Evolutionary conservation across 2,888 invertebrate genomes (phyloP).

Genomic region (Glyphotaelius pellucidus): DNA sequence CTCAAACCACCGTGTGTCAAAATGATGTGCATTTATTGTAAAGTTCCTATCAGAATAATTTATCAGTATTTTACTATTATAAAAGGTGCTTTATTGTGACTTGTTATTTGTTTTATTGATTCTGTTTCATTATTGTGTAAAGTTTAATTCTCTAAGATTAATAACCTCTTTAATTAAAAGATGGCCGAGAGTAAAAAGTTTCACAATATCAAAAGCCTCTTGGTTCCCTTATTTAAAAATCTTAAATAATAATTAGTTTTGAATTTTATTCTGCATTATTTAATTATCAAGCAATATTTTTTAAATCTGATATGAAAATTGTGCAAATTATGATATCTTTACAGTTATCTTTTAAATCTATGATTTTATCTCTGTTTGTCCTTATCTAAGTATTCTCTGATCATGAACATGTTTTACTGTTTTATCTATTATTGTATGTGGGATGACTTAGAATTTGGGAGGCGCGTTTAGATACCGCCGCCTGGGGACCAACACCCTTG

Average conservation of each 20-base stretch:
- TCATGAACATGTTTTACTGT: not conserved
- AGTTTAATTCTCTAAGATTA: not conserved
- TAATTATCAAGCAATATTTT: not conserved
- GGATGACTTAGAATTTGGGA: not conserved
- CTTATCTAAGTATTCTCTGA: not conserved
- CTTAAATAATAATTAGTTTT: no score
- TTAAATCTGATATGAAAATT: not conserved
- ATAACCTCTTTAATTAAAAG: no score
- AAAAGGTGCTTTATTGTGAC: not conserved
- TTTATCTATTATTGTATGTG: not conserved
- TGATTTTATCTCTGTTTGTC: not conserved
- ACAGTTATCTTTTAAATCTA: not conserved
- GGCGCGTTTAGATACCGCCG: no score
- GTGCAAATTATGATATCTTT: not conserved
- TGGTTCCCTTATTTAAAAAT: no score
- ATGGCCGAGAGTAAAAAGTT: no score
- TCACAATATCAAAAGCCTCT: not conserved
- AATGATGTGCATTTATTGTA: not conserved
- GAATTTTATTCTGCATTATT: not conserved
- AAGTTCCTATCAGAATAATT: not conserved
- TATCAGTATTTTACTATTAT: not conserved
- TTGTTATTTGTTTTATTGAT: not conserved
- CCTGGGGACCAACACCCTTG: no score
- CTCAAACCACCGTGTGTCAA: not conserved
- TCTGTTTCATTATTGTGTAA: not conserved